A percentile compares a stretch with the other conserved stretches of the same genome.
Conservation (phyloP, 2,113 vertebrate species). For the Solea senegalensis region DNA sequence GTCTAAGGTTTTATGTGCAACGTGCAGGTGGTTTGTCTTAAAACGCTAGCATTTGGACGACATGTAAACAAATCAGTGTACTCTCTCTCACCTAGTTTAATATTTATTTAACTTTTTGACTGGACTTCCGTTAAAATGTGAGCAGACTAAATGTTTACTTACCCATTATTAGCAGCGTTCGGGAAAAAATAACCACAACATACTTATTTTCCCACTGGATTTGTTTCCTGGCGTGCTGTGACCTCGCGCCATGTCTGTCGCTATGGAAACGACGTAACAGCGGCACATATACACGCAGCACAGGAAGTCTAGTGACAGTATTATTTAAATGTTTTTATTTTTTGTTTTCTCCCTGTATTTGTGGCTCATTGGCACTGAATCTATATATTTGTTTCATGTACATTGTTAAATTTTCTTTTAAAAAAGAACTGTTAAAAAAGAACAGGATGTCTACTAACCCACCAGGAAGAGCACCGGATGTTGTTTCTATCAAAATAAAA, state of each 20-base stretch:
- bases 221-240: background rate
- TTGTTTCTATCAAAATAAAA: slow-evolving; percentile 38
- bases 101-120: background rate
- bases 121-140: background rate
- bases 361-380: too few relatives aligned
- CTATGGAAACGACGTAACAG: slow-evolving; percentile 58
- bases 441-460: too few relatives aligned
- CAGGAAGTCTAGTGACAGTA: background rate
- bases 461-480: slow-evolving; percentile 1
- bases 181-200: background rate
- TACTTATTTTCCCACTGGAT: too few relatives aligned
- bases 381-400: too few relatives aligned
- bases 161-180: slow-evolving; percentile 54
- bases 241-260: slow-evolving; percentile 19
- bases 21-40: too few relatives aligned
- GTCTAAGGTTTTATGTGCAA: too few relatives aligned
- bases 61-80: slow-evolving; percentile 38
- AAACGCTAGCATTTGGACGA: too few relatives aligned
- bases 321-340: too few relatives aligned
- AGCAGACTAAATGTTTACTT: slow-evolving; percentile 30
- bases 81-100: background rate
- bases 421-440: too few relatives aligned
- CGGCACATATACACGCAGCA: background rate
- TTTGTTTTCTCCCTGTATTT: too few relatives aligned
- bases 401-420: too few relatives aligned